Conservation (phyloP, 1,140 invertebrate genomes). For the Sitobion miscanthi region DNA sequence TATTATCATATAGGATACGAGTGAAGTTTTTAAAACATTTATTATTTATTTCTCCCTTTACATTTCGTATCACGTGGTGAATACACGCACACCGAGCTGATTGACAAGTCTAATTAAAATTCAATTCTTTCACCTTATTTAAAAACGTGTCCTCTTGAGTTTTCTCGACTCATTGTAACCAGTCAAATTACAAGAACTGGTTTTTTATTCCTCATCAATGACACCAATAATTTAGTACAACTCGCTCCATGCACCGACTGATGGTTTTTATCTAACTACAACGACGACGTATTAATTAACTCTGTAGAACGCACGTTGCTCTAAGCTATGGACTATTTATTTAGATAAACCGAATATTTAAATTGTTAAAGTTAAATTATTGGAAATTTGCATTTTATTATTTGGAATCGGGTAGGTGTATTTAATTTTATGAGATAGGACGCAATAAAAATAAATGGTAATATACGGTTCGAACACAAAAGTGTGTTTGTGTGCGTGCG, state of each 20-base stretch:
- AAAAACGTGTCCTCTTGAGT: background rate
- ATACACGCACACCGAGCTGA: background rate
- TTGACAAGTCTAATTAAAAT: constrained; percentile 4
- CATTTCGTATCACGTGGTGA: background rate
- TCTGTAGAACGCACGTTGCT: background rate
- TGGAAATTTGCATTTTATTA: constrained; percentile 44
- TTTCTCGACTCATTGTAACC: background rate
- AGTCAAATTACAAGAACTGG: constrained; percentile 46
- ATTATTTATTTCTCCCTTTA: background rate
- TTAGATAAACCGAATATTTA: constrained; percentile 44
- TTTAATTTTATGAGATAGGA: constrained; percentile 39
- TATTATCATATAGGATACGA: background rate
- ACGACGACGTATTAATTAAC: constrained; percentile 49
- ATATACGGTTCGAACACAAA: background rate
- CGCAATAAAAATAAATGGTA: constrained; percentile 34
- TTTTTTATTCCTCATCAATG: constrained; percentile 36
- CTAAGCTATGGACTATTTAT: constrained; percentile 27
- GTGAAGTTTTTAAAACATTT: background rate
- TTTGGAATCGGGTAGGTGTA: constrained; percentile 19
- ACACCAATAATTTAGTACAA: constrained; percentile 46
- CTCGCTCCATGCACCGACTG: background rate
- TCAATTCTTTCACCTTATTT: background rate
- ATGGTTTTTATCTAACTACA: constrained; percentile 18
- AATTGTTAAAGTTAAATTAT: constrained; percentile 11
- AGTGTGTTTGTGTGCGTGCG: no score